A percentile compares a stretch with the other conserved stretches of the same genome.
phyloP scores from a whole-genome alignment of 1,140 invertebrate species.

The Neomicropteryx cornuta region DNA sequence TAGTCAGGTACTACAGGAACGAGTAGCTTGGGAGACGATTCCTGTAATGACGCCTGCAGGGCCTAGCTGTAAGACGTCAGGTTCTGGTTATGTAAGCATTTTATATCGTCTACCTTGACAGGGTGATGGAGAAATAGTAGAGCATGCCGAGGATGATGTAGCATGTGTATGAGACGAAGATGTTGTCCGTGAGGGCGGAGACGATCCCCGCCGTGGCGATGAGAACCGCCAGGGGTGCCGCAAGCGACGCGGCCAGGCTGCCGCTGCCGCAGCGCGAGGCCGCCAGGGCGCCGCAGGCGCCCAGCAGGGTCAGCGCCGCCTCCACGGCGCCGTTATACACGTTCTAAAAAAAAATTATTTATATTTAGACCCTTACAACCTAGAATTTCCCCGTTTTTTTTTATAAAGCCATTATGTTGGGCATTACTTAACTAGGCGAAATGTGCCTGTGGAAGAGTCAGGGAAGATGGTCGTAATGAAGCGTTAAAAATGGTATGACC shows the following conservation, averaged over 20 bases:
- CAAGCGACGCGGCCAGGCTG: constrained; percentile 23
- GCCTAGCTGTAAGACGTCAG: too few relatives aligned
- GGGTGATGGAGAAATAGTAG: constrained; percentile 74
- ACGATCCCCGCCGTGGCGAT: constrained; percentile 54
- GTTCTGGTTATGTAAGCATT: constrained; percentile 10
- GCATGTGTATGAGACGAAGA: constrained; percentile 60
- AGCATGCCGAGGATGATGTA: constrained; percentile 69
- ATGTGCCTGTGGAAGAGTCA: too few relatives aligned
- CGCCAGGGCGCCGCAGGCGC: constrained; percentile 43
- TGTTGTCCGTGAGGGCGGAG: constrained; percentile 45
- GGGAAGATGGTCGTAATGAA: too few relatives aligned
- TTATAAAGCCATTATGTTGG: too few relatives aligned
- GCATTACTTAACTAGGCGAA: too few relatives aligned
- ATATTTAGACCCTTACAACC: too few relatives aligned
- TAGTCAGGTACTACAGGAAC: too few relatives aligned
- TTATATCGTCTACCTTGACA: constrained; percentile 55
- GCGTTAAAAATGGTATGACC: too few relatives aligned
- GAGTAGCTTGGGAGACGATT: too few relatives aligned
- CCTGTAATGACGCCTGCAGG: too few relatives aligned
- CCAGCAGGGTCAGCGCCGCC: constrained; percentile 59
- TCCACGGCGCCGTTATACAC: constrained; percentile 71
- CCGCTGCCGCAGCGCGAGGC: constrained; percentile 24
- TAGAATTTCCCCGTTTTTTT: too few relatives aligned
- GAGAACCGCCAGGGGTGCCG: constrained; percentile 55
- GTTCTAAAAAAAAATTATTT: too few relatives aligned